Evolutionary conservation across 2,888 invertebrate genomes (phyloP).

Genomic region (Nephrotoma flavescens): DNA sequence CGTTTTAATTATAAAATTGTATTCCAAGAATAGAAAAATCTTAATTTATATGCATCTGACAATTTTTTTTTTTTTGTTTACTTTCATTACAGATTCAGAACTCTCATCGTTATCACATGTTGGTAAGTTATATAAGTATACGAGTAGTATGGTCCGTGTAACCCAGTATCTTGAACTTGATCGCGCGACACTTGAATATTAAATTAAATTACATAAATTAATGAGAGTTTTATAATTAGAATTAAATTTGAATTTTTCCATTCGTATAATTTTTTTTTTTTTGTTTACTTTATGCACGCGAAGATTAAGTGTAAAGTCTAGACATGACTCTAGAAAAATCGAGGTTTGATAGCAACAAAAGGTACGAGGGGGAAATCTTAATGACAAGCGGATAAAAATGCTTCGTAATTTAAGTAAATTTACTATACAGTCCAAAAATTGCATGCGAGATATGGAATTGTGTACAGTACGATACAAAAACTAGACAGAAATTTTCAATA

Average conservation of each 20-base stretch:
- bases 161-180: not conserved
- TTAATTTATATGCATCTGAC: not conserved
- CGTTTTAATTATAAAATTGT: not conserved
- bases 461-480: no score
- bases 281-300: not conserved
- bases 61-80: not conserved
- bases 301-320: not conserved
- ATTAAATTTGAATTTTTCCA: not conserved
- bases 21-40: not conserved
- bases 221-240: not conserved
- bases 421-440: no score
- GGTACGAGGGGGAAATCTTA: no score
- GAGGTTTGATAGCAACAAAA: no score
- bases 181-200: not conserved
- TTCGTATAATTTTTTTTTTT: not conserved
- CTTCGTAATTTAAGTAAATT: no score
- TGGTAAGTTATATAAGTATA: not conserved
- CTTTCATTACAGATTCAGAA: not conserved
- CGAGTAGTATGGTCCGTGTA: not conserved
- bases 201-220: not conserved
- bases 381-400: no score
- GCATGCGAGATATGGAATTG: no score
- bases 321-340: not conserved
- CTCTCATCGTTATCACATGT: conserved; percentile 2
- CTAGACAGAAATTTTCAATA: no score